Evolutionary conservation across 2,888 invertebrate genomes (phyloP).

Genomic region (Kryphioiulus occultus): DNA sequence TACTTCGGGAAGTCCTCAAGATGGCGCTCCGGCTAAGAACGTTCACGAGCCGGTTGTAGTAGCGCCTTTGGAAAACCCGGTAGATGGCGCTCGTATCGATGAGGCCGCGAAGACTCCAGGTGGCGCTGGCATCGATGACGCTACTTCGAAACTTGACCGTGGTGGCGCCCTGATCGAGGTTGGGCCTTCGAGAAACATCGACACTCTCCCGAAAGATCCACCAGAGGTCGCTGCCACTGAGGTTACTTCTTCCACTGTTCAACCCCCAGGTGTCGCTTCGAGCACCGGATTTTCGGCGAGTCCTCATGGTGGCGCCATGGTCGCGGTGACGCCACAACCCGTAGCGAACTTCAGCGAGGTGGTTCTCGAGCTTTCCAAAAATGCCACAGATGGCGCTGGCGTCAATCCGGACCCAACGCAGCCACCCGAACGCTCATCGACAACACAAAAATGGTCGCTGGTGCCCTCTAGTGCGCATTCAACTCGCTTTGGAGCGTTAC

Average conservation of each 20-base stretch:
- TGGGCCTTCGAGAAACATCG: no score
- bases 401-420: not conserved
- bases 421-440: not conserved
- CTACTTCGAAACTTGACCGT: not conserved
- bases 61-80: not conserved
- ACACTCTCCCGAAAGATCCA: no score
- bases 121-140: not conserved
- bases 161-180: no score
- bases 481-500: not conserved
- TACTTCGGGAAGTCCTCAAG: not conserved
- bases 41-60: not conserved
- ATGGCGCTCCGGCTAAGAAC: not conserved
- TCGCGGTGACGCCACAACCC: no score
- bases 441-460: not conserved
- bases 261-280: not conserved
- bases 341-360: not conserved
- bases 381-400: not conserved
- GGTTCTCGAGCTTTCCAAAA: not conserved
- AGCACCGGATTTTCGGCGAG: no score
- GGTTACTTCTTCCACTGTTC: no score
- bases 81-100: not conserved
- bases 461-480: not conserved
- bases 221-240: not conserved
- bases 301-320: no score
- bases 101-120: not conserved